phyloP scores from a whole-genome alignment of 2,113 vertebrate genomes.

The Entosphenus tridentatus region DNA sequence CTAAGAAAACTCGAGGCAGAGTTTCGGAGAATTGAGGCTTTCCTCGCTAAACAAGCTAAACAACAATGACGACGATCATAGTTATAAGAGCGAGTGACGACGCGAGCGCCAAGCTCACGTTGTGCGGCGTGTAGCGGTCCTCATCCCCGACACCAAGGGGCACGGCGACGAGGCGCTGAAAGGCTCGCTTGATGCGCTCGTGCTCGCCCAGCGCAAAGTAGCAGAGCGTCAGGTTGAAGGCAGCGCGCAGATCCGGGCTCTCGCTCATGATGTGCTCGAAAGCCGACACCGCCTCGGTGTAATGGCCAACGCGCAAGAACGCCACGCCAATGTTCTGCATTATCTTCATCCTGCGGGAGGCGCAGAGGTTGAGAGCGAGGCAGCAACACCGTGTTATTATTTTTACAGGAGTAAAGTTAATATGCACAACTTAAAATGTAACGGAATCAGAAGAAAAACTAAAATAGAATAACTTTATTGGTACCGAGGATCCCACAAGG shows the following conservation, averaged over 20 bases:
- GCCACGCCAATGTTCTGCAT: slow-evolving; percentile 90
- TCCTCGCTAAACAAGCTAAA: no score
- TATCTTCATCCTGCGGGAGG: slow-evolving; percentile 56
- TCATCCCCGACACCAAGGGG: slow-evolving; percentile 61
- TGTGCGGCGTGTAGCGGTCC: slow-evolving; percentile 57
- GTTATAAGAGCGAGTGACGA: not conserved
- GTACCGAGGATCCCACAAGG: not conserved
- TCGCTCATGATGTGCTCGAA: slow-evolving; percentile 76
- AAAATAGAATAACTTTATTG: not conserved
- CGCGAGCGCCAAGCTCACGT: slow-evolving; percentile 30
- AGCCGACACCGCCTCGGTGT: slow-evolving; percentile 57
- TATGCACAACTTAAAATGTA: not conserved
- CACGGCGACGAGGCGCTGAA: slow-evolving; percentile 67
- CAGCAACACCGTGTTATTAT: not conserved
- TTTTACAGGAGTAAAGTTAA: not conserved
- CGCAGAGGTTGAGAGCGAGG: not conserved
- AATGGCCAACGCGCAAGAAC: slow-evolving; percentile 66
- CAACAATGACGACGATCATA: no score
- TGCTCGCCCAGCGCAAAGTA: slow-evolving; percentile 60
- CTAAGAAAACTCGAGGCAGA: no score
- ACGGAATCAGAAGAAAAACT: not conserved
- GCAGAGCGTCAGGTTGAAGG: slow-evolving; percentile 68
- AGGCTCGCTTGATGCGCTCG: slow-evolving; percentile 84
- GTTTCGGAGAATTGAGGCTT: no score
- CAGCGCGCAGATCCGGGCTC: slow-evolving; percentile 59